Evolutionary conservation across 2,888 invertebrate genomes (phyloP).

Genomic region (Altica lythri): DNA sequence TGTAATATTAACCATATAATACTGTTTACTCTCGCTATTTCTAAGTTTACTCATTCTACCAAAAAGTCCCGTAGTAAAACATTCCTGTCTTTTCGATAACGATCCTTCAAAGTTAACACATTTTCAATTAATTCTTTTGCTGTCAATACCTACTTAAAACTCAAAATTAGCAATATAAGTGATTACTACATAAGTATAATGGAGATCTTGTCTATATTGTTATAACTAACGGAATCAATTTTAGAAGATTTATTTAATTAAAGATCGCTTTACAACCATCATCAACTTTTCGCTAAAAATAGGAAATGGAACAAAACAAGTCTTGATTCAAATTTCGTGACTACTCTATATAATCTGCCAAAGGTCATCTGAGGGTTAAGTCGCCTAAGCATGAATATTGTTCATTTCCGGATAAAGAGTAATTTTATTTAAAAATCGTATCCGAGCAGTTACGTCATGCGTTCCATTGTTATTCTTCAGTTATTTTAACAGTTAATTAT

Average conservation of each 20-base stretch:
- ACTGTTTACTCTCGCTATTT: no score
- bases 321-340: conserved; percentile 29
- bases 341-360: conserved; percentile 26
- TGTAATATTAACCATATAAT: no score
- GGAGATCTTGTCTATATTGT: no score
- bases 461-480: conserved; percentile 22
- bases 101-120: no score
- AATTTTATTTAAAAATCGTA: conserved; percentile 17
- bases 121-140: no score
- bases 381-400: conserved; percentile 26
- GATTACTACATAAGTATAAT: no score
- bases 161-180: no score
- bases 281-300: conserved; percentile 20
- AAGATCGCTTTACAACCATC: conserved; percentile 26
- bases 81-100: no score
- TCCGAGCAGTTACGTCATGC: conserved; percentile 2
- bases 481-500: conserved; percentile 25
- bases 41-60: no score
- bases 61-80: no score
- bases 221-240: conserved; percentile 29
- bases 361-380: conserved; percentile 33
- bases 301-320: conserved; percentile 32
- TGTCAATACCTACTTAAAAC: no score
- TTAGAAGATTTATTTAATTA: conserved; percentile 29
- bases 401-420: conserved; percentile 29